phyloP scores from a whole-genome alignment of 2,888 invertebrate species.

The Drosophila flavopinicola region DNA sequence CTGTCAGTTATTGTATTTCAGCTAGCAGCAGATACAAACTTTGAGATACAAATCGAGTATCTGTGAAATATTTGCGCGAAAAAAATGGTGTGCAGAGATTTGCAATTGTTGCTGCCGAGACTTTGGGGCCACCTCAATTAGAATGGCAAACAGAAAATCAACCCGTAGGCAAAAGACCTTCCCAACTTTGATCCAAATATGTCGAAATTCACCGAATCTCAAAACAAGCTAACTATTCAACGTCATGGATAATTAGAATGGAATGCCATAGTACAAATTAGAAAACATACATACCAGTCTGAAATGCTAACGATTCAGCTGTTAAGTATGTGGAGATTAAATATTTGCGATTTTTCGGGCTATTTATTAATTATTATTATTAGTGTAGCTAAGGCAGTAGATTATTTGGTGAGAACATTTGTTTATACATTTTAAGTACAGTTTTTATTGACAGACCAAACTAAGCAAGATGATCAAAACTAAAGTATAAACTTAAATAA shows the following conservation, averaged over 20 bases:
- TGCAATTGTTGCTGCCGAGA: conserved; percentile 14
- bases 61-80: conserved; percentile 16
- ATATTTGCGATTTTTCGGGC: too few species aligned
- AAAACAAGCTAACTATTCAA: not conserved
- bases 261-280: not conserved
- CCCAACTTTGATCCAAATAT: conserved; percentile 19
- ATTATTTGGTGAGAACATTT: too few species aligned
- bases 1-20: conserved; percentile 37
- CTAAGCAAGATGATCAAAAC: too few species aligned
- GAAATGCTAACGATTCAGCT: too few species aligned
- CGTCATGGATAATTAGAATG: not conserved
- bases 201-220: not conserved
- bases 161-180: conserved; percentile 3
- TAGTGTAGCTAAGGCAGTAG: too few species aligned
- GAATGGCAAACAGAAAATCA: conserved; percentile 28
- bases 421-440: too few species aligned
- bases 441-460: too few species aligned
- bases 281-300: not conserved
- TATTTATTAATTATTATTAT: too few species aligned
- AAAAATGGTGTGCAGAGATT: conserved; percentile 11
- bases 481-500: too few species aligned
- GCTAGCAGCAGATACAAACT: conserved; percentile 13
- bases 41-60: conserved; percentile 18
- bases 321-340: too few species aligned
- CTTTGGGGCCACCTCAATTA: conserved; percentile 32